Evolutionary conservation across 1,140 invertebrate species (phyloP), one percentile per base, ranked within the genome.

Genomic region (Drosophila oshimai): DNA sequence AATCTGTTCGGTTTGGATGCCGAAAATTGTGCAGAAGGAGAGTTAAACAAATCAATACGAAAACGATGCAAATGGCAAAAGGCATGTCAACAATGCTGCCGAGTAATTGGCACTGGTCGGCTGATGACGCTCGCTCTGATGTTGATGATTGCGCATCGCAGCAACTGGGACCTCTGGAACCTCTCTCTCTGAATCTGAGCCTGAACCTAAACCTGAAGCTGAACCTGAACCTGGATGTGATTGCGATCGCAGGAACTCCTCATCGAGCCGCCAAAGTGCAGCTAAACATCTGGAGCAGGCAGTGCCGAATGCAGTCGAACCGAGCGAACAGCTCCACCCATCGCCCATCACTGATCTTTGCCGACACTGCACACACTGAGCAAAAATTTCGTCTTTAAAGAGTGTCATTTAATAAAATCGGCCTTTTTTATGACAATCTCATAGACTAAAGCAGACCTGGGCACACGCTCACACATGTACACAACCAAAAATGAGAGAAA

Each of bases 31-130:
- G 53, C 53, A 22, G 9, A 9, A 29, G 44, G 13, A 57, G 65
- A 61, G 73, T 74, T 87, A 87, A 87, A 87, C 81, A 87, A 87
- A 87, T 87, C 81, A 87, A 87, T 87, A 87, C 77, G 81, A 87
- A 81, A 87, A 88, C 81, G 81, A 87, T 87, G 77, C 81, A 87
- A 87, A 87, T 87, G 80, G 77, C 55, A 74, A 87, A 77, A 67
- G 83, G 81, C 77, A 87, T 87, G 81, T 87, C 72, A 87, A 57
- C 77, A 81, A 87, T 87, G 62, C 83, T 53, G 55, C 54, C 81
- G 81, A 87, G 81, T 87, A 87, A 87, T 87, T 87, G 81, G 81
- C 81, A 87, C 70, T 65, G 69, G 64, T 37, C 41, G 47, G 67
- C 67, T 69, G 78, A 65, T 71, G 74, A 55, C 28, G 74, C 65